Conservation (phyloP, 2,797 vertebrate species). For the Enteromius argenteus region DNA sequence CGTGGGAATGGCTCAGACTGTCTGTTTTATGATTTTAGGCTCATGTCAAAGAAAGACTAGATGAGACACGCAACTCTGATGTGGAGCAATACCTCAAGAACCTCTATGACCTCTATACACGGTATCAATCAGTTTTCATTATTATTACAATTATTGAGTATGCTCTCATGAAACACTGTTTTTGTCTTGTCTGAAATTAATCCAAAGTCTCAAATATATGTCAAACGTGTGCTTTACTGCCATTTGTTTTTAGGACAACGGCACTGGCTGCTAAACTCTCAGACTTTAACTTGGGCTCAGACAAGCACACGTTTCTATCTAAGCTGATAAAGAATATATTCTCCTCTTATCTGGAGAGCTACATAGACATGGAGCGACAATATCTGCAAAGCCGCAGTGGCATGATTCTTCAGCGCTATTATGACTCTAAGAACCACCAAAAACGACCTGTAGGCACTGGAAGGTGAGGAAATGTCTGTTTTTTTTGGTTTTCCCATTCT, state of each 20-base stretch:
- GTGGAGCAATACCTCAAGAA: slow-evolving; percentile 97
- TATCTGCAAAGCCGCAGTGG: slow-evolving; percentile 94
- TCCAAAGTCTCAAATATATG: neutral
- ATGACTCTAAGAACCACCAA: slow-evolving; percentile 99
- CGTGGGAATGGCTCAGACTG: neutral
- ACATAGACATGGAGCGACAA: slow-evolving; percentile 95
- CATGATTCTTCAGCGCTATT: slow-evolving; percentile 95
- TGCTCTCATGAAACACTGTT: neutral
- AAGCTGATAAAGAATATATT: slow-evolving; percentile 99
- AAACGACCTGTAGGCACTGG: slow-evolving; percentile 93
- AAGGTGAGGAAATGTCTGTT: slow-evolving; percentile 80
- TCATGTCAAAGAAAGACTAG: slow-evolving; percentile 91
- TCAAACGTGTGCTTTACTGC: neutral
- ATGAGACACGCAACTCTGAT: slow-evolving; percentile 90
- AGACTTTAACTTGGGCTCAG: slow-evolving; percentile 98
- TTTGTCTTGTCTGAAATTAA: neutral
- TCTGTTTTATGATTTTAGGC: slow-evolving; percentile 75
- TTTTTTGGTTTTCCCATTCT: neutral
- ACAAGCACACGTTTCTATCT: slow-evolving; percentile 98
- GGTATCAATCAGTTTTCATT: slow-evolving; percentile 75
- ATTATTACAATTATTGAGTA: neutral
- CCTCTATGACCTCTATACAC: slow-evolving; percentile 95
- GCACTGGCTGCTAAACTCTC: slow-evolving; percentile 91
- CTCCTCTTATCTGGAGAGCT: slow-evolving; percentile 96
- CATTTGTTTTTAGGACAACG: slow-evolving; percentile 84